Base-by-base conservation (phyloP, 2,797 vertebrate species). In the Trematomus bernacchii region DNA sequence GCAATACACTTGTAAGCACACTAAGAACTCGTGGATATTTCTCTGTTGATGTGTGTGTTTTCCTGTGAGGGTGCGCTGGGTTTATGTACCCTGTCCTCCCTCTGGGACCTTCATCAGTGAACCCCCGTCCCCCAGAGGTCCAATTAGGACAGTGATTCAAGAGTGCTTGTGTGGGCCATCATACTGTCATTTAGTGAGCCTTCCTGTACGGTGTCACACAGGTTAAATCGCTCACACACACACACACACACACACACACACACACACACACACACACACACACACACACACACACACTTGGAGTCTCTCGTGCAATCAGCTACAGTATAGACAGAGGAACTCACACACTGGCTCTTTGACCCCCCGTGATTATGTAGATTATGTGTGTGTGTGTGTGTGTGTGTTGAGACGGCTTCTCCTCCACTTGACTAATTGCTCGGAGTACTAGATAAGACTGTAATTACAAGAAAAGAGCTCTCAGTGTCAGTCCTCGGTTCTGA, bases 371-470 rank as follows among this genome's bases (percentile, higher is more conserved):
- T 82, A 82, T 85, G 84, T 62, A 79, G 77, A 85, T 84, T 51
- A 37, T 57, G 55, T 50, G 57, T 50, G 57, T 61, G n/a, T 60
- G 75, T 61, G 47, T 71, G 69, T 70, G 62, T 67, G 76, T 44
- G 68, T 33, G 68, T 2, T 13, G 19, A 48, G 16, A 16, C 6
- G 21, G 58, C 54, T 79, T 80, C 85, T 76, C 63, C 83, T 89
- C 65, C 68, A 83, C 90, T 81, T 82, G 50, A 65, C 71, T 89
- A 91, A 92, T 91, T 90, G 68, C 84, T 63, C 3, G 30, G 80
- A 87, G 78, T 79, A 82, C 69, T 67, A 89, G 91, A 92, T 92
- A 87, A 83, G 79, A 80, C 73, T 76, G 61, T 85, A 93, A 89
- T 92, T 91, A 92, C 64, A 82, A 86, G 82, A 70, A 72, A 65